Evolutionary conservation across 1,140 invertebrate species (phyloP), one percentile per base, ranked within the genome.

Genomic region (Pseudomyrmex cubaensis): DNA sequence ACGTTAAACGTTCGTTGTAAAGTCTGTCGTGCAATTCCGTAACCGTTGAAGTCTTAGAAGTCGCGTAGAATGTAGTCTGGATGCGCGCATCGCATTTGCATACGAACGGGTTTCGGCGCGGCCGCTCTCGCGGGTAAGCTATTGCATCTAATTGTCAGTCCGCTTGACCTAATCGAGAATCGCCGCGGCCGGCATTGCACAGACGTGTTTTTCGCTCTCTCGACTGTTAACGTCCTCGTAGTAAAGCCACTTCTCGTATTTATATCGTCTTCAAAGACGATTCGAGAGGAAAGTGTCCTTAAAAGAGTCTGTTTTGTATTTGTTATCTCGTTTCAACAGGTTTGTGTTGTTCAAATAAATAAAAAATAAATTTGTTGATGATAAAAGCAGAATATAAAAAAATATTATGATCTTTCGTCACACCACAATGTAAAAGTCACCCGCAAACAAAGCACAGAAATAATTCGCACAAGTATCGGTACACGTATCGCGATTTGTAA

Each of bases 131-230:
- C 7, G 35, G 61, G 44, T 56, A 44, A 86, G 64, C 82, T 61
- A 80, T 80, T 75, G 54, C 64, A 70, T 52, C 82, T 91, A 90
- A 89, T 89, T 90, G 86, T 87, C 76, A 76, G 75, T 85, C 66
- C 52, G 82, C 54, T 86, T 70, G 61, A 83, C 62, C 77, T 66
- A 62, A 56, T 80, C 80, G 64, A 73, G 72, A 73, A 75, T 83
- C 70, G 56, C 61, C 67, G 67, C 62, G 77, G 75, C 85, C 50
- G 63, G 25, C 80, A 63, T 75, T 70, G 48, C 25, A n/a, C 56
- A 61, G 46, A 61, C 67, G 56, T 48, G 48, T 82, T 87, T 89
- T 72, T 87, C 66, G 85, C 85, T 88, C 75, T 50, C 84, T 20
- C 64, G 59, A 48, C 64, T 50, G 22, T 15, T 64, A 63, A 63